phyloP scores from a whole-genome alignment of 2,888 invertebrate species.

The Mycalesis mineus region DNA sequence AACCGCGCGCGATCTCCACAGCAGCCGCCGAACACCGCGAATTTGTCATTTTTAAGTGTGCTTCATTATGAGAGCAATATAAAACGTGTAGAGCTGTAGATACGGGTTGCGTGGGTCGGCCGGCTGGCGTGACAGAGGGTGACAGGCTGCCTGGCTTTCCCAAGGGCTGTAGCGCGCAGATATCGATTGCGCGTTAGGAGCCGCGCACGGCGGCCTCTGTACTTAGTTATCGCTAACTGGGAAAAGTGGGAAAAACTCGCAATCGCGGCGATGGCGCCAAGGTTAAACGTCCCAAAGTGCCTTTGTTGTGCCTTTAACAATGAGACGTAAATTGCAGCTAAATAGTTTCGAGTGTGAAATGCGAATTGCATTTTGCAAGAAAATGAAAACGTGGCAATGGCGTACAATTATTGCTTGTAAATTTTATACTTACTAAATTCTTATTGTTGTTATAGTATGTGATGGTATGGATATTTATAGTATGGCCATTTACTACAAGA shows the following conservation, averaged over 20 bases:
- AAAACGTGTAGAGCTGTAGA: conserved; percentile 27
- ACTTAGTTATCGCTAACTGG: conserved; percentile 37
- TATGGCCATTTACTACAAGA: too few species aligned
- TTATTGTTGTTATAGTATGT: too few species aligned
- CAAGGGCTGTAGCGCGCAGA: conserved; percentile 51
- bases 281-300: conserved; percentile 20
- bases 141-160: conserved; percentile 48
- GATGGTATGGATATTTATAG: too few species aligned
- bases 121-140: conserved; percentile 61
- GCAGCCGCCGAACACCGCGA: conserved; percentile 16
- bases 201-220: conserved; percentile 55
- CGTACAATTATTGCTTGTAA: background rate
- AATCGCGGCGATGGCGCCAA: conserved; percentile 59
- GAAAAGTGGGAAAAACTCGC: conserved; percentile 53
- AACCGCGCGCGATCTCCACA: conserved; percentile 34
- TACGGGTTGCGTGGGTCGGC: conserved; percentile 45
- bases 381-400: background rate
- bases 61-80: conserved; percentile 23
- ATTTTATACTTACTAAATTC: too few species aligned
- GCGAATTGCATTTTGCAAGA: background rate
- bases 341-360: background rate
- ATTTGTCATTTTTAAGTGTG: conserved; percentile 42
- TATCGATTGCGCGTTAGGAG: conserved; percentile 65
- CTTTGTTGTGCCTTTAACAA: conserved; percentile 10
- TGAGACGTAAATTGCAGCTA: background rate